Evolutionary conservation across 2,113 vertebrate species (phyloP).

Genomic region (Crotalus helleri): DNA sequence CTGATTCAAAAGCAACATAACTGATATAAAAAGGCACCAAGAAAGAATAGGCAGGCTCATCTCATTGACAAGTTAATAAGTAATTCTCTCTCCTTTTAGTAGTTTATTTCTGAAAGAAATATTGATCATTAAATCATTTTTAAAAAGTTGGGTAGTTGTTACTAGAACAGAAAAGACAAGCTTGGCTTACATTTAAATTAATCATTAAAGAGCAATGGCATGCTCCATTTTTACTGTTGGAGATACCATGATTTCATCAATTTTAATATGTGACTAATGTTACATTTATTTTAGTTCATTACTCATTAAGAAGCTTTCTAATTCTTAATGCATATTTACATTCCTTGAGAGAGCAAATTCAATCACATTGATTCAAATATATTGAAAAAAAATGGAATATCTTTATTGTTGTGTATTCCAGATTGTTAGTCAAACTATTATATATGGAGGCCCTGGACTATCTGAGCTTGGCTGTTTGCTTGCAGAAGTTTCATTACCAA

Average conservation of each 20-base stretch:
- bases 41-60: neutral
- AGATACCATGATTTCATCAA: neutral
- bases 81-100: neutral
- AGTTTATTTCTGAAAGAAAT: conserved; percentile 10
- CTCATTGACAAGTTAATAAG: neutral
- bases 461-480: neutral
- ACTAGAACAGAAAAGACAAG: neutral
- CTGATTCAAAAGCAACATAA: neutral
- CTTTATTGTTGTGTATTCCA: neutral
- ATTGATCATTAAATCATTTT: neutral
- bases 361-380: neutral
- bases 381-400: neutral
- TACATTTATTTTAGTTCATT: neutral
- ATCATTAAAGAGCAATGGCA: neutral
- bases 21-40: conserved; percentile 22
- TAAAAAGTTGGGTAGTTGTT: neutral
- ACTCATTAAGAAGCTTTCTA: neutral
- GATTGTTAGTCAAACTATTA: neutral
- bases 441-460: neutral
- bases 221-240: neutral
- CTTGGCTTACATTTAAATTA: neutral
- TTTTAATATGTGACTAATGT: neutral
- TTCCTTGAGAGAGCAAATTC: conserved; percentile 4
- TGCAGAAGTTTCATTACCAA: neutral
- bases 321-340: neutral